Evolutionary conservation across 1,140 invertebrate genomes (phyloP).

Genomic region (Drosophila setifemur): DNA sequence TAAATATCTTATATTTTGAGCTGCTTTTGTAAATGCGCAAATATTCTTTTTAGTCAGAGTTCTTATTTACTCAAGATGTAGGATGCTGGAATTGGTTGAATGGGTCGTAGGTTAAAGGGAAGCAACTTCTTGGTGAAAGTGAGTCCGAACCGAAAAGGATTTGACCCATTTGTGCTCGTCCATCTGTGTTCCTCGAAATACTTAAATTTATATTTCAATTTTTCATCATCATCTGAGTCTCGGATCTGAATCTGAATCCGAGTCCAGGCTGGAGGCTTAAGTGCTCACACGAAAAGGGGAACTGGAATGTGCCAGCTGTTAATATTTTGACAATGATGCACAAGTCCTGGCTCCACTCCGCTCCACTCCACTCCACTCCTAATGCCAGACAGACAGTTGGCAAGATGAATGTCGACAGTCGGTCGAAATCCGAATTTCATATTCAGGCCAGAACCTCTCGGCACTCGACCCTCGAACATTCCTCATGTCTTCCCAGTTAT

Average conservation of each 20-base stretch:
- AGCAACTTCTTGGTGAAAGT: conserved; percentile 9
- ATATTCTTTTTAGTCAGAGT: background rate
- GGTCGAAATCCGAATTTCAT: conserved; percentile 73
- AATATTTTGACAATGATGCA: conserved; percentile 80
- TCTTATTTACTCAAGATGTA: conserved; percentile 41
- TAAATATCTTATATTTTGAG: conserved; percentile 36
- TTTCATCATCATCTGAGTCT: conserved; percentile 58
- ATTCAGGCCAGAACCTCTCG: conserved; percentile 64
- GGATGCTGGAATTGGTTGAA: conserved; percentile 4
- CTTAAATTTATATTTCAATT: conserved; percentile 72
- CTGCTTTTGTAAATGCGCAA: background rate
- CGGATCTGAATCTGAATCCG: too few relatives aligned
- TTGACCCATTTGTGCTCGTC: conserved; percentile 59
- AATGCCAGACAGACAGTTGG: conserved; percentile 72
- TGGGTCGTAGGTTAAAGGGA: conserved; percentile 11
- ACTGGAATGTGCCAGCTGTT: conserved; percentile 72
- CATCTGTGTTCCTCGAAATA: conserved; percentile 61
- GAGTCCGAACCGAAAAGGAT: conserved; percentile 50
- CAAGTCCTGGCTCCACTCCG: conserved; percentile 66
- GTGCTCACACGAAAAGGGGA: conserved; percentile 42
- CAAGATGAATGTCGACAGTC: conserved; percentile 79
- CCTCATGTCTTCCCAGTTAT: conserved; percentile 41
- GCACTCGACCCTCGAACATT: conserved; percentile 26
- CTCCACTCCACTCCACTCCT: conserved; percentile 44
- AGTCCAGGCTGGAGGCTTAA: conserved; percentile 54